Evolutionary conservation across 2,113 vertebrate species (phyloP).

Genomic region (Aplodontia rufa): DNA sequence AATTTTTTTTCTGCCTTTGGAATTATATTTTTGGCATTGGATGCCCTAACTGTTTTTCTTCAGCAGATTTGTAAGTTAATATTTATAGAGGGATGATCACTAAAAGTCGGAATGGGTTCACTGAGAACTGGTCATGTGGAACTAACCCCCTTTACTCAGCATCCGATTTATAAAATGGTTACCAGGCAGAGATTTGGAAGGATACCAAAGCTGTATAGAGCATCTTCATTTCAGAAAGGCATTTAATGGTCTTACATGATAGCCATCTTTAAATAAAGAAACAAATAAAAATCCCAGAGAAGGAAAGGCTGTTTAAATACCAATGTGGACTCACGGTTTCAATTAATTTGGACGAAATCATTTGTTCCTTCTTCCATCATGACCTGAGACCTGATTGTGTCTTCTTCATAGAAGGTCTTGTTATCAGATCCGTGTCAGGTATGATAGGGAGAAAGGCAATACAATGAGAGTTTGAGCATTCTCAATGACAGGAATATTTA

Average conservation of each 20-base stretch:
- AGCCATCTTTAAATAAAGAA: background rate
- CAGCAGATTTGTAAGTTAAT: conserved; percentile 57
- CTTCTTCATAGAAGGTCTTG: background rate
- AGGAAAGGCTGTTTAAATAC: background rate
- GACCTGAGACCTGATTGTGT: background rate
- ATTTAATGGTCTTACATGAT: conserved; percentile 13
- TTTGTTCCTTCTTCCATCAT: background rate
- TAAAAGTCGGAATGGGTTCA: conserved; percentile 60
- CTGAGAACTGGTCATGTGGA: conserved; percentile 52
- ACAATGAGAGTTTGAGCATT: background rate
- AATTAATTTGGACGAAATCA: background rate
- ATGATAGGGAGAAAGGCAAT: background rate
- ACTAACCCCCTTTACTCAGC: conserved; percentile 49
- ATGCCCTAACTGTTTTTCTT: conserved; percentile 42
- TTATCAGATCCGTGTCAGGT: background rate
- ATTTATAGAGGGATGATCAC: conserved; percentile 59
- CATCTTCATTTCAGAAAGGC: conserved; percentile 38
- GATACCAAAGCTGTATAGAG: background rate
- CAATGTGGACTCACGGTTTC: background rate
- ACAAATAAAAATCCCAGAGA: background rate
- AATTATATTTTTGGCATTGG: conserved; percentile 58
- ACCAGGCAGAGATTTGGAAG: background rate
- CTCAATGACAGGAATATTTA: background rate
- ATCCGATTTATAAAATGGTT: conserved; percentile 36
- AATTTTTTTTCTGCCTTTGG: background rate